phyloP scores from a whole-genome alignment of 2,888 invertebrate genomes.

The Epinotia demarniana region DNA sequence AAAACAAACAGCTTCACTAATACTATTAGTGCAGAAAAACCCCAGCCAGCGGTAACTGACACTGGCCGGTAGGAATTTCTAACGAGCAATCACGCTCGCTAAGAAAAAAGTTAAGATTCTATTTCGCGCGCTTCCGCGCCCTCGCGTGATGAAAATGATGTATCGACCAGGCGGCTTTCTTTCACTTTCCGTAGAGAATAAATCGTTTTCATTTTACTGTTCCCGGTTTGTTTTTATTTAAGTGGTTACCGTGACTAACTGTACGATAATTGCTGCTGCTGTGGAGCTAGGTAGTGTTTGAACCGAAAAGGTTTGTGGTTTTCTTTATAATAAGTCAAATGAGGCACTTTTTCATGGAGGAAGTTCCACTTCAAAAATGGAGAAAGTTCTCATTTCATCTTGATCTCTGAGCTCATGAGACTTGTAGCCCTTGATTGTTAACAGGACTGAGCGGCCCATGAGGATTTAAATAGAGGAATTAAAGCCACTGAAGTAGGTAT shows the following conservation, averaged over 20 bases:
- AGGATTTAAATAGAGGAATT: too few species aligned
- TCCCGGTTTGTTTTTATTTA: conserved; percentile 37
- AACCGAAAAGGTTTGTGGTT: background rate
- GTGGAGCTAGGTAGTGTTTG: background rate
- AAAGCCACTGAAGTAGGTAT: too few species aligned
- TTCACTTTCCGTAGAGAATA: conserved; percentile 46
- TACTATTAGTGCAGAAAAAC: conserved; percentile 20
- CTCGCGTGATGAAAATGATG: conserved; percentile 48
- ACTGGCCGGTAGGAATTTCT: conserved; percentile 45
- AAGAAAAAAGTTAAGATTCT: conserved; percentile 47
- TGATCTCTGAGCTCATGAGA: too few species aligned
- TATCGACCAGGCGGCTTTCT: conserved; percentile 45
- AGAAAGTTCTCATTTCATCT: background rate
- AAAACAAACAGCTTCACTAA: conserved; percentile 21
- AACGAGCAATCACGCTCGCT: conserved; percentile 40
- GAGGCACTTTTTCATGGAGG: background rate
- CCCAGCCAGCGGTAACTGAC: conserved; percentile 45
- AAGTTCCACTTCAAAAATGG: too few species aligned
- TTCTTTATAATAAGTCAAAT: too few species aligned
- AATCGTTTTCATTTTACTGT: conserved; percentile 35
- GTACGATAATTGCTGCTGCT: background rate
- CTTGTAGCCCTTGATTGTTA: too few species aligned
- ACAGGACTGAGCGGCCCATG: too few species aligned
- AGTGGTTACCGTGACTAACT: conserved; percentile 4
- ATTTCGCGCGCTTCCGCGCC: conserved; percentile 44